Evolutionary conservation across 2,888 invertebrate species (phyloP).

Genomic region (Amphiduros pacificus): DNA sequence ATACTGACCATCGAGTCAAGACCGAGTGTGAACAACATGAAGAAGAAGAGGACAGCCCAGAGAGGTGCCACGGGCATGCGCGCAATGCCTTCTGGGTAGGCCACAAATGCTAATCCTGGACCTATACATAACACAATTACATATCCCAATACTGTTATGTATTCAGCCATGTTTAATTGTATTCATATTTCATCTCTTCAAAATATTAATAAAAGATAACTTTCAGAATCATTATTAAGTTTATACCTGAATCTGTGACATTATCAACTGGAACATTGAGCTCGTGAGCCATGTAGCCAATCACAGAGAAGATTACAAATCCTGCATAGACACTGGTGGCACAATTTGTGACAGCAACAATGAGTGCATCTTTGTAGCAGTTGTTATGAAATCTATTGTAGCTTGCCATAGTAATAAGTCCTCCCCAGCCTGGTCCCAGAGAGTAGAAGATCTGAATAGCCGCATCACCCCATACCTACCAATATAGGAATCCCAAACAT

Average conservation of each 20-base stretch:
- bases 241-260: too few species aligned
- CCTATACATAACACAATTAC: too few species aligned
- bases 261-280: too few species aligned
- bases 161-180: too few species aligned
- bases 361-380: conserved; percentile 50
- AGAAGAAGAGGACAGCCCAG: conserved; percentile 35
- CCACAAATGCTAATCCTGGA: conserved; percentile 34
- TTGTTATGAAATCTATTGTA: conserved; percentile 45
- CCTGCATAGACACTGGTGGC: conserved; percentile 56
- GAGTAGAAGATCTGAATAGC: conserved; percentile 60
- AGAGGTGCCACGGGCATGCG: conserved; percentile 33
- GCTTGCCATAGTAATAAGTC: conserved; percentile 46
- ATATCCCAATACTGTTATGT: too few species aligned
- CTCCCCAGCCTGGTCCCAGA: conserved; percentile 53
- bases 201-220: too few species aligned
- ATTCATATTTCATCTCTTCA: too few species aligned
- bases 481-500: too few species aligned
- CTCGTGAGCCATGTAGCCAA: conserved; percentile 67
- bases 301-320: conserved; percentile 55
- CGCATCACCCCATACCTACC: conserved; percentile 58
- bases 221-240: too few species aligned
- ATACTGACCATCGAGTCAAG: conserved; percentile 31
- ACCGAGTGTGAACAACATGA: conserved; percentile 34
- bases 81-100: conserved; percentile 33
- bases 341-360: conserved; percentile 54